phyloP scores from a whole-genome alignment of 2,888 invertebrate species.

The Amiota minor region DNA sequence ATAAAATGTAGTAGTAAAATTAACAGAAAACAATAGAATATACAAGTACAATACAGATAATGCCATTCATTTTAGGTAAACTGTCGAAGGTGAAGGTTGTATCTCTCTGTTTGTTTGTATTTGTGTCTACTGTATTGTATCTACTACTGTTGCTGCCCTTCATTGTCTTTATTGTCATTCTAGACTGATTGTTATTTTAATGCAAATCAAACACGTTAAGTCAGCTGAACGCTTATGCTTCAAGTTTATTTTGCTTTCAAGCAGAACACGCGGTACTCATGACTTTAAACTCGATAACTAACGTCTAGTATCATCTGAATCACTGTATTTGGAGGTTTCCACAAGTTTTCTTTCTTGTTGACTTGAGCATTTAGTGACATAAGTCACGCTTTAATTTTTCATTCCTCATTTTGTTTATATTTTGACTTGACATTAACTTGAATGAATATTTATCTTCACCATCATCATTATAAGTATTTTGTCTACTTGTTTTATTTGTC shows the following conservation, averaged over 20 bases:
- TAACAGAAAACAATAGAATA: not conserved
- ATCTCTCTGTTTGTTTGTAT: not conserved
- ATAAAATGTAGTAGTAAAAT: slow-evolving; percentile 28
- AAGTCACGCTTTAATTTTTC: slow-evolving; percentile 27
- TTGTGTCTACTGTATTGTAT: not conserved
- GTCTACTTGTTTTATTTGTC: slow-evolving; percentile 38
- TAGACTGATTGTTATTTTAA: slow-evolving; percentile 12
- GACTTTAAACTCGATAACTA: not conserved
- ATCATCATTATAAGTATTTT: no score
- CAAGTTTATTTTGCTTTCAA: not conserved
- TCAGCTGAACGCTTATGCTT: slow-evolving; percentile 9
- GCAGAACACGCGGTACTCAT: not conserved
- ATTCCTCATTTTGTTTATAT: slow-evolving; percentile 9
- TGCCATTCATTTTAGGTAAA: slow-evolving; percentile 33
- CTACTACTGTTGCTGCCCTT: not conserved
- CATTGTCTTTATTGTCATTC: slow-evolving; percentile 4
- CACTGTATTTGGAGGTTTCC: not conserved
- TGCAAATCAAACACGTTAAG: slow-evolving; percentile 19
- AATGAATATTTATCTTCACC: no score
- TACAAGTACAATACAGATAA: not conserved
- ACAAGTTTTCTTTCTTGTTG: slow-evolving; percentile 10
- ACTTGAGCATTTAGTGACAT: slow-evolving; percentile 25
- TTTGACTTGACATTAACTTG: not conserved
- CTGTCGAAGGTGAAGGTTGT: slow-evolving; percentile 57
- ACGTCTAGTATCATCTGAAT: not conserved